Conservation (phyloP, 2,888 invertebrate genomes). For the Hedychridium roseum region DNA sequence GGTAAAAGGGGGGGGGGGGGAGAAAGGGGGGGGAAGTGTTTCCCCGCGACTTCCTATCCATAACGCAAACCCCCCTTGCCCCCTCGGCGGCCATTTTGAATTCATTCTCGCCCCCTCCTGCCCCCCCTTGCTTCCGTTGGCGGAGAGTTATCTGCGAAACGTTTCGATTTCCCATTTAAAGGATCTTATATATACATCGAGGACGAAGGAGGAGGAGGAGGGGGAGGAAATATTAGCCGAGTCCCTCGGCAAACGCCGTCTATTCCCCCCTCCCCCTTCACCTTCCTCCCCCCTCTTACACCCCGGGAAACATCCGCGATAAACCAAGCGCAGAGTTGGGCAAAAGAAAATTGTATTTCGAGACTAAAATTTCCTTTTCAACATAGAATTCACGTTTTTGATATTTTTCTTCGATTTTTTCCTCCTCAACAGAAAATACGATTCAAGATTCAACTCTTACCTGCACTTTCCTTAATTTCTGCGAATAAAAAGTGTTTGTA, state of each 20-base stretch:
- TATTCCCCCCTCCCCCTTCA: constrained; percentile 16
- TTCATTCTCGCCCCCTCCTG: constrained; percentile 63
- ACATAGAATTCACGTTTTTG: no score
- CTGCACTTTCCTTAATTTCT: no score
- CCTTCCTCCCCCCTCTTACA: neutral
- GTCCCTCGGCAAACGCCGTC: constrained; percentile 15
- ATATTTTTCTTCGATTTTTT: no score
- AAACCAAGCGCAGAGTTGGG: neutral
- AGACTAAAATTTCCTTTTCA: no score
- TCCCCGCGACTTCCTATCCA: constrained; percentile 53
- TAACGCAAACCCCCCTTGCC: constrained; percentile 42
- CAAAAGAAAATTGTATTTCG: no score
- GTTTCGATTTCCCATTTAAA: constrained; percentile 64
- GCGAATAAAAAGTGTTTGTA: no score
- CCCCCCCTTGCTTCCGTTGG: no score
- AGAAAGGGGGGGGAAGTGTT: no score
- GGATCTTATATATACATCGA: constrained; percentile 55
- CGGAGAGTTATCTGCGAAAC: constrained; percentile 62
- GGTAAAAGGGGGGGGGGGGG: no score
- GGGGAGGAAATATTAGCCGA: constrained; percentile 55
- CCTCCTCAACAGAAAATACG: no score
- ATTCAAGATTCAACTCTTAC: no score
- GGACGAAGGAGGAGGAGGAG: constrained; percentile 28
- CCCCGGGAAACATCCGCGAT: neutral
- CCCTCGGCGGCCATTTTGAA: constrained; percentile 62